A percentile compares a stretch with the other conserved stretches of the same genome.
phyloP scores from a whole-genome alignment of 2,797 vertebrate species.

The Phrynocephalus vlangalii region DNA sequence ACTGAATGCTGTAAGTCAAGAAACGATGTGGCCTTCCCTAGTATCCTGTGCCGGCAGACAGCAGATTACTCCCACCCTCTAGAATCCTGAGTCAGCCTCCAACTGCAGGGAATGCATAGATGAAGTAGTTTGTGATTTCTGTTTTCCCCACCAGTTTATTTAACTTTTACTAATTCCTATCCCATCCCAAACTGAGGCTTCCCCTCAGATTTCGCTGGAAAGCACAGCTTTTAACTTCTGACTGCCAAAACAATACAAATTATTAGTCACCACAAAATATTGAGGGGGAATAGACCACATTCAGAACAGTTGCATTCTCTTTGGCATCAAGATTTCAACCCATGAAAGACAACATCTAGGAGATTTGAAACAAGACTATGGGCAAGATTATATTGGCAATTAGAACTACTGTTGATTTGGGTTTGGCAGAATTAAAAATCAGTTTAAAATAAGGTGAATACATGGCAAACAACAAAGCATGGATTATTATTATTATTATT shows the following conservation, averaged over 20 bases:
- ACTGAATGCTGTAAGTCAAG: conserved; percentile 83
- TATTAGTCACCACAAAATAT: neutral
- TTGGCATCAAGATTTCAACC: neutral
- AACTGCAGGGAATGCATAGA: fast-evolving
- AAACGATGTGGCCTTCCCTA: neutral
- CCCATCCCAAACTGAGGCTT: neutral
- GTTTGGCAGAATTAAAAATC: no score
- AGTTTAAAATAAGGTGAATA: no score
- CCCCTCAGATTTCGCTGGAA: neutral
- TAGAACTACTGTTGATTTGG: no score
- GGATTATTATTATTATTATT: no score
- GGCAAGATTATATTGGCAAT: neutral
- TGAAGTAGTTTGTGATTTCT: fast-evolving
- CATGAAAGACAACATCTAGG: neutral
- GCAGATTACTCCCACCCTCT: fast-evolving
- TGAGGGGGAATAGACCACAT: neutral
- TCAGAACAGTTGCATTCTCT: neutral
- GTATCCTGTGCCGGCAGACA: fast-evolving
- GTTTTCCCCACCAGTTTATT: fast-evolving
- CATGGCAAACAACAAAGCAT: no score
- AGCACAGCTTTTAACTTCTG: neutral
- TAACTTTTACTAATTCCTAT: neutral
- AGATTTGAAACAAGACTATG: no score
- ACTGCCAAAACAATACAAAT: neutral
- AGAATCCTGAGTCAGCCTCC: neutral